phyloP scores from a whole-genome alignment of 2,888 invertebrate genomes.

The Embidobia sp. region DNA sequence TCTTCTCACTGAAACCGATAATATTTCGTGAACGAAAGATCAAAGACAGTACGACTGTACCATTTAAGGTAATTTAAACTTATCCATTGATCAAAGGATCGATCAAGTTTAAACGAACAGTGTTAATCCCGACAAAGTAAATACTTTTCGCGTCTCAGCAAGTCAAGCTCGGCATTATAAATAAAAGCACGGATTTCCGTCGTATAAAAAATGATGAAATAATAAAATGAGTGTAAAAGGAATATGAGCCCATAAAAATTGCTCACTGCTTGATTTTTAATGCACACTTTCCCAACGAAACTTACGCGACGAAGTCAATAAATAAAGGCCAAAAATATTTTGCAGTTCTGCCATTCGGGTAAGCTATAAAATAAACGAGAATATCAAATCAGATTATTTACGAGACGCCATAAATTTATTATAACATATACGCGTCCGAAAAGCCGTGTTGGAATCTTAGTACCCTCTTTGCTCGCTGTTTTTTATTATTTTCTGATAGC shows the following conservation, averaged over 20 bases:
- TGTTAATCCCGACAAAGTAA: conserved; percentile 40
- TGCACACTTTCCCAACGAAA: conserved; percentile 2
- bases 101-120: conserved; percentile 35
- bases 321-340: conserved; percentile 38
- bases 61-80: conserved; percentile 50
- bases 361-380: conserved; percentile 60
- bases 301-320: conserved; percentile 34
- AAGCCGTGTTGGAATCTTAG: conserved; percentile 39
- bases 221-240: too few relatives aligned
- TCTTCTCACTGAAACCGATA: conserved; percentile 55
- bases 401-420: conserved; percentile 58
- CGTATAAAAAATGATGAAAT: conserved; percentile 1
- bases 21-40: conserved; percentile 47
- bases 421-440: conserved; percentile 35
- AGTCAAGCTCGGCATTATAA: too few relatives aligned
- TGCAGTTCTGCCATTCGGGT: conserved; percentile 17
- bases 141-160: conserved; percentile 8
- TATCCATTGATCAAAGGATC: conserved; percentile 50
- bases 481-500: conserved; percentile 78
- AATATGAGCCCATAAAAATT: too few relatives aligned
- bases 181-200: too few relatives aligned
- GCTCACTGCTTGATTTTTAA: too few relatives aligned
- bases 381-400: conserved; percentile 57
- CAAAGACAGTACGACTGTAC: conserved; percentile 54
- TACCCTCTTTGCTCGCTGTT: conserved; percentile 60